A percentile compares a stretch with the other conserved stretches of the same genome.
These are phyloP conservation scores for Holacanthus passer DNA, from an alignment of 2,113 vertebrate species.

Conservation along the genomic window DNA sequence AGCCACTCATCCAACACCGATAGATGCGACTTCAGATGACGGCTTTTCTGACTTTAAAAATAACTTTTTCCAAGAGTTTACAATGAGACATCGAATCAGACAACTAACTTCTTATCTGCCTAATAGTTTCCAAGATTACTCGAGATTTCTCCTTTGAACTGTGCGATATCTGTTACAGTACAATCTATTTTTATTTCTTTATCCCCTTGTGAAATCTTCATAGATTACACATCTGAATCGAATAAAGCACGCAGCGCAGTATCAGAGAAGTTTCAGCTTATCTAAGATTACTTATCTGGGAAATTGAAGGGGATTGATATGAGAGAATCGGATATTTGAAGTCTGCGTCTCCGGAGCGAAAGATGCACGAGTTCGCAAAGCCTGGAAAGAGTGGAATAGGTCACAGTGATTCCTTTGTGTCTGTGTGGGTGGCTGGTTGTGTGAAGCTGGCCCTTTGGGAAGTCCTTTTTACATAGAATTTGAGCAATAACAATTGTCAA, in stretches of 20 bases:
- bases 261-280: slow-evolving; percentile 31
- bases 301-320: slow-evolving; percentile 51
- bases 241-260: slow-evolving; percentile 18
- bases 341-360: slow-evolving; percentile 20
- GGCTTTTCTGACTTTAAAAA: slow-evolving; percentile 11
- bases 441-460: not conserved
- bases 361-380: slow-evolving; percentile 28
- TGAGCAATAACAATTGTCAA: not conserved
- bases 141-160: slow-evolving; percentile 41
- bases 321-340: slow-evolving; percentile 30
- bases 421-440: not conserved
- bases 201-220: slow-evolving; percentile 46
- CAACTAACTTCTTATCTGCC: slow-evolving; percentile 26
- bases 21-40: not conserved
- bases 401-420: slow-evolving; percentile 15
- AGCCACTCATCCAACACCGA: not conserved
- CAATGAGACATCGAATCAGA: slow-evolving; percentile 1
- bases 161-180: slow-evolving; percentile 16
- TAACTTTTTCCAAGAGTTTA: slow-evolving; percentile 20
- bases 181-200: slow-evolving; percentile 25
- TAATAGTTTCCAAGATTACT: slow-evolving; percentile 23
- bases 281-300: slow-evolving; percentile 51
- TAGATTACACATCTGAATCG: slow-evolving; percentile 43
- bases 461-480: not conserved
- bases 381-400: slow-evolving; percentile 15